A percentile compares a stretch with the other conserved stretches of the same genome.
These are phyloP conservation scores for Liodrosophila aerea DNA, from an alignment of 2,888 invertebrate genomes.

Conservation along the genomic window DNA sequence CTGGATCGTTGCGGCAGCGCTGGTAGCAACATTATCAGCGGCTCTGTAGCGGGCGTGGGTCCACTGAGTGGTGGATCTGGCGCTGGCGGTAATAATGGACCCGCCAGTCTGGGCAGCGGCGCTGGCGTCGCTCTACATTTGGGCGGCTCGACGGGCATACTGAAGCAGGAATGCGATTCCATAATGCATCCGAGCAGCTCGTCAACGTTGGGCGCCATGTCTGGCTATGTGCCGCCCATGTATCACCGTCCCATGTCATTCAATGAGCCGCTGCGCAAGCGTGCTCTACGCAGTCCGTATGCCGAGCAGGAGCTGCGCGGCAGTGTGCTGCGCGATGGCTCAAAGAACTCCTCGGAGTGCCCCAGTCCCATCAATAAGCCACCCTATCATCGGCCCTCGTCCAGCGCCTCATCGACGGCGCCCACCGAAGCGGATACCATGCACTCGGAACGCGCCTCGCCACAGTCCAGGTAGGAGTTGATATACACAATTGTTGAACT, in stretches of 20 bases:
- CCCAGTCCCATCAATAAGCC: constrained; percentile 83
- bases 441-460: constrained; percentile 82
- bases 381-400: constrained; percentile 81
- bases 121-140: constrained; percentile 28
- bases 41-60: constrained; percentile 51
- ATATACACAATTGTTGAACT: background rate
- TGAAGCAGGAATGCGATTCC: constrained; percentile 83
- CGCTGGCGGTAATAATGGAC: constrained; percentile 25
- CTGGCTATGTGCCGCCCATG: constrained; percentile 82
- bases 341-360: constrained; percentile 82
- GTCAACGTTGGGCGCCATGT: constrained; percentile 80
- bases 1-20: constrained; percentile 69
- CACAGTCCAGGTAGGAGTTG: constrained; percentile 80
- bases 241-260: constrained; percentile 82
- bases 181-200: constrained; percentile 81
- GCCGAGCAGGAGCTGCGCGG: constrained; percentile 84
- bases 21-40: constrained; percentile 63
- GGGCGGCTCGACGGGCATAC: constrained; percentile 72
- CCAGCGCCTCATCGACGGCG: constrained; percentile 82
- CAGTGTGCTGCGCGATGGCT: constrained; percentile 86
- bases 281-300: constrained; percentile 84
- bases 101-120: constrained; percentile 72
- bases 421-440: constrained; percentile 83
- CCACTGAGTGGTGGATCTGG: constrained; percentile 41
- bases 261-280: constrained; percentile 84